phyloP scores from a whole-genome alignment of 2,797 vertebrate genomes.

The Synanceia verrucosa region DNA sequence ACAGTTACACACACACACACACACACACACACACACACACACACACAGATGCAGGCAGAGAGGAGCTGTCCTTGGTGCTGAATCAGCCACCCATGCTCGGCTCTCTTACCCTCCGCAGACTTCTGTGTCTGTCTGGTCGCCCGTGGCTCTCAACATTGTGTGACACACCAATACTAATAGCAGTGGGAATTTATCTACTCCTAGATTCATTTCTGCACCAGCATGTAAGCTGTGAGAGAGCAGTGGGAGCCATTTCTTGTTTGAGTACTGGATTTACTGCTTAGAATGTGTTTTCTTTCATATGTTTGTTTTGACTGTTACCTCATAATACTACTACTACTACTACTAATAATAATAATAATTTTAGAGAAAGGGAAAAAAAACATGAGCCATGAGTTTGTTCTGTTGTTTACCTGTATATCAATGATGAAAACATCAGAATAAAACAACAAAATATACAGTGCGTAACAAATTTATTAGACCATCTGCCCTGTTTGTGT shows the following conservation, averaged over 20 bases:
- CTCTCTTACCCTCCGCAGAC: constrained; percentile 36
- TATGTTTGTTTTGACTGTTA: not conserved
- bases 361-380: not conserved
- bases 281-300: not conserved
- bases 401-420: not conserved
- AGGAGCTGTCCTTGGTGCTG: constrained; percentile 76
- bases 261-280: not conserved
- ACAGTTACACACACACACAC: constrained; percentile 20
- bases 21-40: too few species aligned
- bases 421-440: not conserved
- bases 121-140: constrained; percentile 13
- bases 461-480: too few species aligned
- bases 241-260: not conserved
- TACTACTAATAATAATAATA: too few species aligned
- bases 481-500: too few species aligned
- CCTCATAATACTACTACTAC: too few species aligned
- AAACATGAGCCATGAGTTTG: not conserved
- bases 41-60: constrained; percentile 3
- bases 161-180: not conserved
- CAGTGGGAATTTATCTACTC: not conserved
- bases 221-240: not conserved
- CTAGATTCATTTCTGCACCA: not conserved
- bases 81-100: constrained; percentile 61
- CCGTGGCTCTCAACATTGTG: constrained; percentile 8
- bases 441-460: not conserved